Evolutionary conservation across 2,797 vertebrate species (phyloP).

Genomic region (Pseudocheirus occidentalis): DNA sequence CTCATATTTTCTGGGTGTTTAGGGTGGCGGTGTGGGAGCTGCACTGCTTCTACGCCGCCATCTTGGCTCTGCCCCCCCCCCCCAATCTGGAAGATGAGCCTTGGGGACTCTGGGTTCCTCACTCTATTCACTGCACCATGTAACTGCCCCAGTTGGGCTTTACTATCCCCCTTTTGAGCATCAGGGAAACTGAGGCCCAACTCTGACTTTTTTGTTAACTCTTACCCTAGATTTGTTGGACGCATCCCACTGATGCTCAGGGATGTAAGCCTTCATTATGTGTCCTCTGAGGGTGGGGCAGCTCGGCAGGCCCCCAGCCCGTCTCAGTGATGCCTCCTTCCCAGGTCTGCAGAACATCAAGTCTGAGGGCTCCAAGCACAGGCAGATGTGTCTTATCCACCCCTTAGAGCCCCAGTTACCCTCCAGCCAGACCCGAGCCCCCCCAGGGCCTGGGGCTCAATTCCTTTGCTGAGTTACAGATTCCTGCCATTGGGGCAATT

Average conservation of each 20-base stretch:
- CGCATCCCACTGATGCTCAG: background rate
- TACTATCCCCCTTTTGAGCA: background rate
- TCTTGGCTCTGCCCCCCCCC: too few species aligned
- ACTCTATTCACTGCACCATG: background rate
- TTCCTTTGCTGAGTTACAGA: background rate
- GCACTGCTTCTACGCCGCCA: too few species aligned
- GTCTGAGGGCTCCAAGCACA: background rate
- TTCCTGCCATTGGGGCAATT: background rate
- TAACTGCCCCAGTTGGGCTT: background rate
- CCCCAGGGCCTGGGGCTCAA: background rate
- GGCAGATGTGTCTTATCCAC: background rate
- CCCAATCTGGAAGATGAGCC: background rate
- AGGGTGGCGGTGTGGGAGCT: too few species aligned
- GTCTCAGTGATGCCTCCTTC: background rate
- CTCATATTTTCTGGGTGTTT: too few species aligned
- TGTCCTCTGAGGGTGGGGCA: fast-evolving
- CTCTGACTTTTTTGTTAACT: background rate
- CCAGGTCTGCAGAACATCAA: background rate
- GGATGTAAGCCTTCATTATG: background rate
- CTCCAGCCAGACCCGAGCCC: background rate
- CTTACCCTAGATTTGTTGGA: background rate
- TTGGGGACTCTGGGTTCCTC: background rate
- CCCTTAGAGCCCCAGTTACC: background rate
- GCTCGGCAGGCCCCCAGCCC: background rate
- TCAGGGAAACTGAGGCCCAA: background rate